Evolutionary conservation across 1,140 invertebrate species (phyloP).

Genomic region (Idris sp.): DNA sequence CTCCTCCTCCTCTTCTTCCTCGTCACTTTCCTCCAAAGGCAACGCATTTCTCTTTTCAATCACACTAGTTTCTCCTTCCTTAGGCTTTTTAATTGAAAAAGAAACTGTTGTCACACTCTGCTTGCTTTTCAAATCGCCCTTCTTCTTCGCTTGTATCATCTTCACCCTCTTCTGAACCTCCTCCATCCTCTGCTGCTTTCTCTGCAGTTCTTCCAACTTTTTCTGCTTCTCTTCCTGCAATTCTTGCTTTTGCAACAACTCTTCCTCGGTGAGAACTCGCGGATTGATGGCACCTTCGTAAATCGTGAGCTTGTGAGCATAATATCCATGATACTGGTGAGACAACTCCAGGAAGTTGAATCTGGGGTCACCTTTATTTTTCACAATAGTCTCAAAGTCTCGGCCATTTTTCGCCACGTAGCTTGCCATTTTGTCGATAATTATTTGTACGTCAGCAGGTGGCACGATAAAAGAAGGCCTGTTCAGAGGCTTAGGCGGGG

Average conservation of each 20-base stretch:
- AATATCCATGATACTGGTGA: slow-evolving; percentile 88
- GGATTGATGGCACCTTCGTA: slow-evolving; percentile 75
- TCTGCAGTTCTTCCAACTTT: slow-evolving; percentile 74
- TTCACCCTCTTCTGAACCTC: slow-evolving; percentile 78
- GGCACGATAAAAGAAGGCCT: slow-evolving; percentile 81
- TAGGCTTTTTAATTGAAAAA: slow-evolving; percentile 89
- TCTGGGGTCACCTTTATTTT: slow-evolving; percentile 89
- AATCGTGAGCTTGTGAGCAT: slow-evolving; percentile 81
- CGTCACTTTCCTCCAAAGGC: slow-evolving; percentile 86
- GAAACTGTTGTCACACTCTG: slow-evolving; percentile 82
- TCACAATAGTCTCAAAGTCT: slow-evolving; percentile 93
- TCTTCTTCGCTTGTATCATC: slow-evolving; percentile 77
- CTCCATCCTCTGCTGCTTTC: slow-evolving; percentile 76
- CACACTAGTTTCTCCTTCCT: slow-evolving; percentile 83
- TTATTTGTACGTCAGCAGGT: slow-evolving; percentile 88
- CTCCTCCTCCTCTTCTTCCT: slow-evolving; percentile 81
- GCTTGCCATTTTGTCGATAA: slow-evolving; percentile 97
- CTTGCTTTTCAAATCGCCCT: slow-evolving; percentile 63
- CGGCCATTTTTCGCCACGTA: slow-evolving; percentile 96
- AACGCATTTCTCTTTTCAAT: slow-evolving; percentile 83
- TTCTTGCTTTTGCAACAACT: slow-evolving; percentile 74
- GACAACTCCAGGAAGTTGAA: slow-evolving; percentile 88
- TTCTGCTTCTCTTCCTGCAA: slow-evolving; percentile 76
- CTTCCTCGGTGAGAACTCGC: slow-evolving; percentile 74
- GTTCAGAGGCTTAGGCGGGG: slow-evolving; percentile 72